Conservation (phyloP, 2,797 vertebrate species). For the Iguana delicatissima region DNA sequence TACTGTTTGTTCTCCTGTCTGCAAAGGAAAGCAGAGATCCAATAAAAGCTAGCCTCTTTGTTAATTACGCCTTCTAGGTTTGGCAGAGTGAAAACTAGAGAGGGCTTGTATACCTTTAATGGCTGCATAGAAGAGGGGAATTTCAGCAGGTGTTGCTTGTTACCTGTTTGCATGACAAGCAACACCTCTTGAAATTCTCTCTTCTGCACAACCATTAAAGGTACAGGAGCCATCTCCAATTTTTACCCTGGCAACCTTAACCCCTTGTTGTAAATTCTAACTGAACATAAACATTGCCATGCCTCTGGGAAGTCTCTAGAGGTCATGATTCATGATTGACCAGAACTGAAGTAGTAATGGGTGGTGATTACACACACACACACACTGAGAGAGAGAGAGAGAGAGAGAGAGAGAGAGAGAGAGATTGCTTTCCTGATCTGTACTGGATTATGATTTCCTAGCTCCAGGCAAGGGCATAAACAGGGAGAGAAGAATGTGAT, state of each 20-base stretch:
- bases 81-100: no score
- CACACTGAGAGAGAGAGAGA: neutral
- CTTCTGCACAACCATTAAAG: no score
- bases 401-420: neutral
- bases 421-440: neutral
- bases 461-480: neutral
- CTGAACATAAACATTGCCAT: neutral
- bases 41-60: neutral
- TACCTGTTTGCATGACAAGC: no score
- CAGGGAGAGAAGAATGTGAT: neutral
- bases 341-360: neutral
- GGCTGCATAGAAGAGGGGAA: no score
- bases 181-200: no score
- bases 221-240: no score
- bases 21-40: neutral
- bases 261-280: neutral
- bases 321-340: neutral
- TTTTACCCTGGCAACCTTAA: neutral
- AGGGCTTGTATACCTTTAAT: no score
- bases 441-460: slow-evolving; percentile 5
- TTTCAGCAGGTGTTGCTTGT: no score
- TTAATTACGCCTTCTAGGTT: neutral
- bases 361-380: neutral
- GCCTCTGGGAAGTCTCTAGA: neutral
- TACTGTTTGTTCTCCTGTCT: neutral